A percentile compares a stretch with the other conserved stretches of the same genome.
Evolutionary conservation across 2,888 invertebrate species (phyloP).

Genomic region (Agrochola circellaris): DNA sequence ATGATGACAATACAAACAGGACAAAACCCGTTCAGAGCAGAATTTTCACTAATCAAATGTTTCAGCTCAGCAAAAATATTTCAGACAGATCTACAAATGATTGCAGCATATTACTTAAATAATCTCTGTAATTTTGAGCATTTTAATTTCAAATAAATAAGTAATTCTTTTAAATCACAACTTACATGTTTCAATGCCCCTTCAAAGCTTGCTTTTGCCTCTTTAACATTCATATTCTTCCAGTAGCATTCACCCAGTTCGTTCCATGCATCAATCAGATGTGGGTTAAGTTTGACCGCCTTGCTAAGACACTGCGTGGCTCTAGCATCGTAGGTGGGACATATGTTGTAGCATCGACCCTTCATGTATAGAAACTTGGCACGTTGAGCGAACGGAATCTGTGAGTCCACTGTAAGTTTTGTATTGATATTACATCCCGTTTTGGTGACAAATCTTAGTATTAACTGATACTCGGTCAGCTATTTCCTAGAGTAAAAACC

Average conservation of each 20-base stretch:
- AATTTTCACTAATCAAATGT: background rate
- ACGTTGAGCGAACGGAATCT: constrained; percentile 79
- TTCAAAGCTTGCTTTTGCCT: constrained; percentile 95
- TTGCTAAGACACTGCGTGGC: constrained; percentile 94
- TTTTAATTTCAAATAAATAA: background rate
- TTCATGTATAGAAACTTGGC: constrained; percentile 93
- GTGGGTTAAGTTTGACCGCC: constrained; percentile 96
- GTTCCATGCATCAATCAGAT: constrained; percentile 96
- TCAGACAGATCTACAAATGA: background rate
- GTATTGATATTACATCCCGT: background rate
- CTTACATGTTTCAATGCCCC: constrained; percentile 93
- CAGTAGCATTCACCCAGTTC: constrained; percentile 97
- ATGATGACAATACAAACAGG: background rate
- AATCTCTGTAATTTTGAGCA: background rate
- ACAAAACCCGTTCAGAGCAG: no score
- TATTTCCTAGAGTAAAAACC: background rate
- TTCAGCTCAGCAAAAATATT: constrained; percentile 5
- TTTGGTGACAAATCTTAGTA: background rate
- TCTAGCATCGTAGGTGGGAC: constrained; percentile 92
- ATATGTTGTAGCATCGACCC: constrained; percentile 94
- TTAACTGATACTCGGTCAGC: background rate
- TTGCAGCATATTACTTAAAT: background rate
- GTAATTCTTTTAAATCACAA: constrained; percentile 33
- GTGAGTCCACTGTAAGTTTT: constrained; percentile 72
- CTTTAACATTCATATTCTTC: constrained; percentile 95